A percentile compares a stretch with the other conserved stretches of the same genome.
Evolutionary conservation across 2,113 vertebrate genomes (phyloP).

Genomic region (Rousettus leschenaultii): DNA sequence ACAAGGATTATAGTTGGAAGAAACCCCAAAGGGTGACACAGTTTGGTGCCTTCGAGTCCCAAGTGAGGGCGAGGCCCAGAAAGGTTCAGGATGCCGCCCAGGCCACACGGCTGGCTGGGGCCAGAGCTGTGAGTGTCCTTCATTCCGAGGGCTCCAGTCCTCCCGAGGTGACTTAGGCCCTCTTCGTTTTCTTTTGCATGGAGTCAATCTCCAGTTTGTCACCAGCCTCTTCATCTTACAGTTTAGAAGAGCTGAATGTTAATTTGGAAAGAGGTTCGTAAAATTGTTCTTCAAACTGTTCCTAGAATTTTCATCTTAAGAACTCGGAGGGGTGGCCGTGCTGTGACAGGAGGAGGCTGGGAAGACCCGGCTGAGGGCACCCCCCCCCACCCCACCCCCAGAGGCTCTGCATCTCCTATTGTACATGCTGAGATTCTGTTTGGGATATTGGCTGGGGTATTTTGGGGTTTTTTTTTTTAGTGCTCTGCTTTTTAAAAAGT

Average conservation of each 20-base stretch:
- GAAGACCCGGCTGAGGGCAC: neutral
- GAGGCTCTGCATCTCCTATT: neutral
- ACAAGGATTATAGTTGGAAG: neutral
- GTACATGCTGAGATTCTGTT: neutral
- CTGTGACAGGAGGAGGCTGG: accelerated
- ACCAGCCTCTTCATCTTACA: neutral
- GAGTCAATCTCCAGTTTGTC: neutral
- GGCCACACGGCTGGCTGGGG: neutral
- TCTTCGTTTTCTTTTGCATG: neutral
- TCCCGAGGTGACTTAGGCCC: accelerated
- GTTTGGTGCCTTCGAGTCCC: neutral
- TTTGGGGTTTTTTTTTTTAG: neutral
- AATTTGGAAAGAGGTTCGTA: neutral
- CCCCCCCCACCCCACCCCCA: accelerated
- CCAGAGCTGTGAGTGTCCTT: too few relatives aligned
- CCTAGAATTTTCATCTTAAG: neutral
- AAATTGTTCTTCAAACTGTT: neutral
- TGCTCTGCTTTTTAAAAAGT: neutral
- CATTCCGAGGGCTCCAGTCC: accelerated
- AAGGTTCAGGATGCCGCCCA: neutral
- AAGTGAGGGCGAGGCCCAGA: neutral
- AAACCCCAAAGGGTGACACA: neutral
- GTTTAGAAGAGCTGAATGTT: neutral
- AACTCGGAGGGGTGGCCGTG: too few relatives aligned
- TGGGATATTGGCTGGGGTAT: neutral